phyloP scores from a whole-genome alignment of 37 sponge, comb jelly and placozoan species.

The Spongia lamella region DNA sequence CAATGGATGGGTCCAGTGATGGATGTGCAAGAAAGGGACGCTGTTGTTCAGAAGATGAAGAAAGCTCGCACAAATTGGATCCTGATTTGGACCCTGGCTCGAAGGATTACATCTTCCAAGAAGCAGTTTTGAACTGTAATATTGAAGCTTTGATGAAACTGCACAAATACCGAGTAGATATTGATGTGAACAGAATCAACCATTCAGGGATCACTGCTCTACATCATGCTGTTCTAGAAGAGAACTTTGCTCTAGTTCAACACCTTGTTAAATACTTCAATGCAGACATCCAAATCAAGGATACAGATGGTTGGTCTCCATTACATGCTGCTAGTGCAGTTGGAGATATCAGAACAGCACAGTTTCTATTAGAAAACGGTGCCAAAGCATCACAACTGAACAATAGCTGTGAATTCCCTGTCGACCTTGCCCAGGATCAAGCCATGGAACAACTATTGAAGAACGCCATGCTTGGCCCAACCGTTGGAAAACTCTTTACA shows the following conservation, averaged over 20 bases:
- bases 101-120: constrained; percentile 78
- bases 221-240: constrained; percentile 81
- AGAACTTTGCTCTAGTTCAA: constrained; percentile 76
- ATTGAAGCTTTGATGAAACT: constrained; percentile 59
- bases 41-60: constrained; percentile 40
- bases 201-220: constrained; percentile 74
- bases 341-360: constrained; percentile 76
- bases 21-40: constrained; percentile 24
- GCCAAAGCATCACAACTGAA: constrained; percentile 79
- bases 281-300: constrained; percentile 56
- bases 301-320: constrained; percentile 83
- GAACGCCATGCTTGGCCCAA: constrained; percentile 76
- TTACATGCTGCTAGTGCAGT: constrained; percentile 90
- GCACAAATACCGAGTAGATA: constrained; percentile 50
- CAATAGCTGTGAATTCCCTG: constrained; percentile 81
- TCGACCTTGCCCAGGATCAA: constrained; percentile 73
- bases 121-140: constrained; percentile 69
- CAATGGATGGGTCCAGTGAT: constrained; percentile 86
- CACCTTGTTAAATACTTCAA: constrained; percentile 72
- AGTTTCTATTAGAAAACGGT: constrained; percentile 82
- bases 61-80: constrained; percentile 31
- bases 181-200: constrained; percentile 76
- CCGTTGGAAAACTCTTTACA: constrained; percentile 1
- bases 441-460: constrained; percentile 72
- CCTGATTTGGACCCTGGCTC: constrained; percentile 55